Conservation (phyloP, 2,888 invertebrate genomes). For the Euclidia mi region DNA sequence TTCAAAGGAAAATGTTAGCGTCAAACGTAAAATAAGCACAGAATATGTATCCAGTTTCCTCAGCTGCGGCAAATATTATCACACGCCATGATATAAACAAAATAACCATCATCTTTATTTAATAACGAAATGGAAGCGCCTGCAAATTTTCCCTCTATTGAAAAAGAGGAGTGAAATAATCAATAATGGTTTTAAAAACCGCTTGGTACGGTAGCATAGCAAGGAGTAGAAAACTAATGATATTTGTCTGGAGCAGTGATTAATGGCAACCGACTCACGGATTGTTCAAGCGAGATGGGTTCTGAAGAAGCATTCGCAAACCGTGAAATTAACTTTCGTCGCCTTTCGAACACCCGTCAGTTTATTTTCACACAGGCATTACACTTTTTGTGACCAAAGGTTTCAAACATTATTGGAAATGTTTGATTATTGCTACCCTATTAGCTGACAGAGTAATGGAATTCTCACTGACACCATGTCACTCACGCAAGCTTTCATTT, state of each 20-base stretch:
- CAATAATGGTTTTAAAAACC: constrained; percentile 41
- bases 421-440: constrained; percentile 63
- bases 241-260: constrained; percentile 79
- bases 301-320: constrained; percentile 84
- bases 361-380: constrained; percentile 77
- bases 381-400: constrained; percentile 64
- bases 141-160: not conserved
- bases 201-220: constrained; percentile 30
- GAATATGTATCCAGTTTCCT: no score
- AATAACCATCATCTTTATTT: no score
- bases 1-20: no score
- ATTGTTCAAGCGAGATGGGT: constrained; percentile 86
- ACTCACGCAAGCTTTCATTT: not conserved
- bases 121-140: no score
- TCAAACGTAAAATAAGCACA: no score
- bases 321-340: constrained; percentile 89
- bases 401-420: constrained; percentile 67
- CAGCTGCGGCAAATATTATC: no score
- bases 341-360: constrained; percentile 79
- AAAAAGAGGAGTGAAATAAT: constrained; percentile 25
- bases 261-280: constrained; percentile 81
- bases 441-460: constrained; percentile 40
- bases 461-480: constrained; percentile 17
- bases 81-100: no score
- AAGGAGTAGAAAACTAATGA: constrained; percentile 69